Evolutionary conservation across 2,888 invertebrate species (phyloP), one percentile per base, ranked within the genome.

Genomic region (Drosophila kuntzei): DNA sequence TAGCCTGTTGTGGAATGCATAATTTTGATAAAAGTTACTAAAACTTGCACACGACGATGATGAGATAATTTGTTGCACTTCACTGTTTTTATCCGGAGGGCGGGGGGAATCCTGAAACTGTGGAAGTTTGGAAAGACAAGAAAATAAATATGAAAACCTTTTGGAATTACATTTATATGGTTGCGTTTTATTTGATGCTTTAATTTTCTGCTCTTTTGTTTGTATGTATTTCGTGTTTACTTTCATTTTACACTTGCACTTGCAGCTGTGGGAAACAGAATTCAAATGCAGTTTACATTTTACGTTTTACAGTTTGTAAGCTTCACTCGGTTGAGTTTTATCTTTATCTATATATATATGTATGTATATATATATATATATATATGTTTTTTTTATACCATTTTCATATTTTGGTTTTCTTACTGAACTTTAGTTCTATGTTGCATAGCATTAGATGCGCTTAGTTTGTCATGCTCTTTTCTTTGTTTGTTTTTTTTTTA

Each of bases 171-270:
- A 82, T 76, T 85, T 71, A 82, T 87, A 85, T 64, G 66, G 57
- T 79, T 85, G 85, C 85, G 79, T 69, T 82, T 82, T 85, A 87
- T 87, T 82, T 76, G 44, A 87, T 85, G 82, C 66, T 66, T 76
- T 71, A 76, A 79, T 63, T 79, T 79, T 76, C 50, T 60, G 84
- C 53, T 76, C 54, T 58, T 58, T 62, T 55, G 49, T 54, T 64
- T 39, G 34, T 58, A 36, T 65, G 57, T 71, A 44, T 25, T 43
- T 22, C 12, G 14, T 46, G 43, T 44, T 9, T 22, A 36, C 44
- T 53, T 49, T 29, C 29, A 22, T 55, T 46, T 55, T 25, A 50
- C 50, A 46, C 37, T 67, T 62, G 46, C 67, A 66, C 32, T 77
- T 53, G 55, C 60, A 54, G 67, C 62, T 72, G 62, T 69, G 75